Evolutionary conservation across 2,113 vertebrate genomes (phyloP), one percentile per base, ranked within the genome.

Genomic region (Sterrhoptilus dennistouni): DNA sequence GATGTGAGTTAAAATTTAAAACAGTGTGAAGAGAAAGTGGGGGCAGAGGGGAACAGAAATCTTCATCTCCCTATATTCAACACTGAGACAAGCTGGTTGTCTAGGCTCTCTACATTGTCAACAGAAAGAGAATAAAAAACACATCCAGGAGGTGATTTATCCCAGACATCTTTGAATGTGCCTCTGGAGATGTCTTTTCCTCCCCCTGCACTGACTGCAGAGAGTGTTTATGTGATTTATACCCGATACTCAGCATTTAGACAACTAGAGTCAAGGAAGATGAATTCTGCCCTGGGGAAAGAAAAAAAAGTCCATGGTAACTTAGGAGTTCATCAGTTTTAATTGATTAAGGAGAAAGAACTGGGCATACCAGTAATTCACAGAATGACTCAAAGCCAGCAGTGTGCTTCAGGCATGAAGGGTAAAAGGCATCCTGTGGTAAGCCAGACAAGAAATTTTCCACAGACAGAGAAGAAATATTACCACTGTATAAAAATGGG

Each of bases 231-330:
- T 29, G 33, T 92, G 83, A 96, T 93, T 95, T 95, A 95, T 90
- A 81, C 29, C 47, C 6, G 0, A 83, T 66, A 92, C 8, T 24
- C 59, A 77, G 38, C 54, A 74, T 70, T 76, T 33, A 88, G 86
- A 90, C 90, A 96, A 92, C 49, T 53, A 52, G 83, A 93, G 85
- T 80, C 79, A 88, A 70, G 72, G 33, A 90, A 93, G 83, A 96
- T 78, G 47, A 88, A 93, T 95, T 88, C 68, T 74, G 47, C 76
- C 76, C 90, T 77, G 29, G 27, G 71, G 95, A 89, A 44, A 87
- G 44, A 50, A 77, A 63, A 65, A 93, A 78, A 28, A 7, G 64
- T 50, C 35, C 54, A 63, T 12, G 0, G 2, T 70, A 89, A 86
- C 76, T 74, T 77, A 52, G 47, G 61, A 96, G 54, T 92, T 92